A percentile compares a stretch with the other conserved stretches of the same genome.
phyloP scores from a whole-genome alignment of 37 sponge, comb jelly and placozoan species.

The Amphimedon queenslandica region DNA sequence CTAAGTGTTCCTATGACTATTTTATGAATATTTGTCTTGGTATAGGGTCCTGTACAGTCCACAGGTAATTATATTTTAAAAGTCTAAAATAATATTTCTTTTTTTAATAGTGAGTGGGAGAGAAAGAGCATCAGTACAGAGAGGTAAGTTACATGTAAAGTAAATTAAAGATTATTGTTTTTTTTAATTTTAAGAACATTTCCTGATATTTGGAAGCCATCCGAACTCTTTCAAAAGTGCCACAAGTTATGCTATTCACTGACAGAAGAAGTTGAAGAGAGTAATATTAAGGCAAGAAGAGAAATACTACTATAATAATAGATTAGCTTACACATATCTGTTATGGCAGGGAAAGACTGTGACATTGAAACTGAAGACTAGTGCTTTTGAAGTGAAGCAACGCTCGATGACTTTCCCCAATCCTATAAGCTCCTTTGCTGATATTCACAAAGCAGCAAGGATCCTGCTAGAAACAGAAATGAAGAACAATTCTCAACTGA shows the following conservation, averaged over 20 bases:
- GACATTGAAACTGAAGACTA: conserved; percentile 79
- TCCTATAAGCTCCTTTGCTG: conserved; percentile 36
- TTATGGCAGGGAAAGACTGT: conserved; percentile 70
- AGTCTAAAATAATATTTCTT: background rate
- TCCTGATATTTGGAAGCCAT: conserved; percentile 53
- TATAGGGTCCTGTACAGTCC: conserved; percentile 66
- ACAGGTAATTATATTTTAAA: conserved; percentile 38
- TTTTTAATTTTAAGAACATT: conserved; percentile 52
- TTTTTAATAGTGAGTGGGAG: conserved; percentile 43
- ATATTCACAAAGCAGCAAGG: conserved; percentile 54
- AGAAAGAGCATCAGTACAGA: conserved; percentile 90
- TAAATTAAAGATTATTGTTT: background rate
- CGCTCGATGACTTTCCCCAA: conserved; percentile 37
- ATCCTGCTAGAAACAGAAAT: conserved; percentile 61
- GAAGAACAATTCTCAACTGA: conserved; percentile 22
- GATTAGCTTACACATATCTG: too few relatives aligned
- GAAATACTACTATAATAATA: too few relatives aligned
- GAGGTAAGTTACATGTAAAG: conserved; percentile 32
- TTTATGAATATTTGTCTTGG: conserved; percentile 72
- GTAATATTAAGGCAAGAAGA: conserved; percentile 59
- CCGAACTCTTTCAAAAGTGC: conserved; percentile 53
- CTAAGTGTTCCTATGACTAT: conserved; percentile 46
- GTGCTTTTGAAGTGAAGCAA: conserved; percentile 67
- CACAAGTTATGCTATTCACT: conserved; percentile 57
- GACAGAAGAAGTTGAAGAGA: conserved; percentile 43